These are phyloP conservation scores for Denticeps clupeoides DNA, from an alignment of 2,797 vertebrate species.

Conservation along the genomic window DNA sequence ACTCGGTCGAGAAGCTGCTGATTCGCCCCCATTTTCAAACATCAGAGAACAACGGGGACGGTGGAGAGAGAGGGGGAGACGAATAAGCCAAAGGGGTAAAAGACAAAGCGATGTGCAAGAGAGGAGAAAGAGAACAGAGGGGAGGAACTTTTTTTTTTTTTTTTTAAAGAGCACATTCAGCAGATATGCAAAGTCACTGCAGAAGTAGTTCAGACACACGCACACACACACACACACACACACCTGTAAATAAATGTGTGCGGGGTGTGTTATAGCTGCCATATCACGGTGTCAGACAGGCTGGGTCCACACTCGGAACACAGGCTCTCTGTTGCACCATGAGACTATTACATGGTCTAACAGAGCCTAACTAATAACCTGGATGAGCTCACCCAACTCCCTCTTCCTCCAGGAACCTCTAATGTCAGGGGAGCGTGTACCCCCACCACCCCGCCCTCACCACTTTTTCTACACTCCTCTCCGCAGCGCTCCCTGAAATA, in stretches of 20 bases:
- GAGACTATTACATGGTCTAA: constrained; percentile 71
- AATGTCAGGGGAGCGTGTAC: constrained; percentile 34
- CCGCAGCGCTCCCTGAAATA: constrained; percentile 40
- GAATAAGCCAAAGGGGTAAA: neutral
- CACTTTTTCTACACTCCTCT: constrained; percentile 39
- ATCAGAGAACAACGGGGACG: too few species aligned
- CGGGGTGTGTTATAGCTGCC: constrained; percentile 40
- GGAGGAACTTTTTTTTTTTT: constrained; percentile 49
- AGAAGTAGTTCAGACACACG: constrained; percentile 22
- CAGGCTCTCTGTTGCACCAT: constrained; percentile 54
- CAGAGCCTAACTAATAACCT: constrained; percentile 70
- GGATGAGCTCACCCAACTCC: constrained; percentile 58
- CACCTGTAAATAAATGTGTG: constrained; percentile 38
- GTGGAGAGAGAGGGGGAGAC: constrained; percentile 15
- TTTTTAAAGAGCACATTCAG: constrained; percentile 56
- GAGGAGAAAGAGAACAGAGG: constrained; percentile 25
- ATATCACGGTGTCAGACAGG: constrained; percentile 59
- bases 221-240: constrained; percentile 23
- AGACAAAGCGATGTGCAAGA: constrained; percentile 34
- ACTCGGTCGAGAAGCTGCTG: too few species aligned
- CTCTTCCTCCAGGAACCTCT: constrained; percentile 55
- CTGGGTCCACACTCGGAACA: constrained; percentile 52
- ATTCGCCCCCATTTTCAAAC: too few species aligned
- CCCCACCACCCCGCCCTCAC: neutral
- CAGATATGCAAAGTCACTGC: constrained; percentile 59